Percentiles rank a stretch among this genome's conserved stretches.
Evolutionary conservation across 2,113 vertebrate genomes (phyloP).

Genomic region (Steatornis caripensis): DNA sequence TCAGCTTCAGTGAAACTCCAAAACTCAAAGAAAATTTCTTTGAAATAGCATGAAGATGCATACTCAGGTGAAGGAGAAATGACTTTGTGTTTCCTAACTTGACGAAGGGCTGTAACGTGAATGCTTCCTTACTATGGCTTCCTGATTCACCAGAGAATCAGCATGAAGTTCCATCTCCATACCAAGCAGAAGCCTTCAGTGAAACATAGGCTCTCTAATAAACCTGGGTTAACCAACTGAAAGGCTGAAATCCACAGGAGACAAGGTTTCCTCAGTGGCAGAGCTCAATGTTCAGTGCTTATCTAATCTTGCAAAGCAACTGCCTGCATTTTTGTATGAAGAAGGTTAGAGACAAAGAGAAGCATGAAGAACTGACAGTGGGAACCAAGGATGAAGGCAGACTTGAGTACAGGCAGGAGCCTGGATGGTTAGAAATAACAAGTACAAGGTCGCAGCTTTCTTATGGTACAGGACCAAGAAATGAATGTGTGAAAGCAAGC

Average conservation of each 20-base stretch:
- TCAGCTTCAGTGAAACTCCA: background rate
- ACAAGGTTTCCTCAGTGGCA: background rate
- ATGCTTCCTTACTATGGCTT: background rate
- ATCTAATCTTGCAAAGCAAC: background rate
- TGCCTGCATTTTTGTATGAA: background rate
- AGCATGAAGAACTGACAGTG: background rate
- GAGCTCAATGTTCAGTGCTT: background rate
- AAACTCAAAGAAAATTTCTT: background rate
- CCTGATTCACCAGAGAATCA: background rate
- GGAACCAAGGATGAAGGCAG: background rate
- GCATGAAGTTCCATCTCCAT: background rate
- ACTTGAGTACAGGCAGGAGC: background rate
- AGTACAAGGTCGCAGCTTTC: background rate
- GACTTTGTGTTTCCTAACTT: background rate
- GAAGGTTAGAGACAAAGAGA: background rate
- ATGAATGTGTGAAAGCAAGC: background rate
- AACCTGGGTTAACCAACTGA: background rate
- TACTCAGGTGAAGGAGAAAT: background rate
- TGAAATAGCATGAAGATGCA: background rate
- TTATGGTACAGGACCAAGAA: background rate
- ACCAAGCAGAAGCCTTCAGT: background rate
- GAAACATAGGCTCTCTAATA: background rate
- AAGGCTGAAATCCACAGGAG: background rate
- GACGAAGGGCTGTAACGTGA: background rate
- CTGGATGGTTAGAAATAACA: background rate